Percentiles rank a stretch among this genome's conserved stretches.
Conservation (phyloP, 2,797 vertebrate species). For the Dallia pectoralis region DNA sequence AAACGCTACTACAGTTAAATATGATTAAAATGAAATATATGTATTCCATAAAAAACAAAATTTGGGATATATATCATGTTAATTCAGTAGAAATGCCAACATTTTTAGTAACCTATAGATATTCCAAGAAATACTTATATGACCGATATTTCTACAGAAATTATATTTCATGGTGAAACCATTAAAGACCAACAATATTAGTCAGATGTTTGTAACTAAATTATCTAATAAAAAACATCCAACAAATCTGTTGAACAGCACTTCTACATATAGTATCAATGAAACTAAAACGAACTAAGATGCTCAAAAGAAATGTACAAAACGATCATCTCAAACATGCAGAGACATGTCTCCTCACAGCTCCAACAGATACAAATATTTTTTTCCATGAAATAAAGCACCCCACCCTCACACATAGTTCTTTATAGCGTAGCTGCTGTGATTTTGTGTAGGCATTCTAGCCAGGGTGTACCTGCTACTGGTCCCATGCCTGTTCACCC, state of each 20-base stretch:
- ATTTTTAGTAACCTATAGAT: neutral
- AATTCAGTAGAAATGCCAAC: neutral
- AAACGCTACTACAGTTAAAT: neutral
- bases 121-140: neutral
- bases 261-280: too few species aligned
- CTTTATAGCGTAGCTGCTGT: slow-evolving; percentile 75
- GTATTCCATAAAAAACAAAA: neutral
- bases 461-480: slow-evolving; percentile 64
- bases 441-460: slow-evolving; percentile 47
- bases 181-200: neutral
- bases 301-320: neutral
- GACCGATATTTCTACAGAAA: neutral
- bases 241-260: neutral
- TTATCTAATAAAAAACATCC: neutral
- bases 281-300: neutral
- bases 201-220: neutral
- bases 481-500: slow-evolving; percentile 33
- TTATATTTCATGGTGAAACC: neutral
- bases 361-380: neutral
- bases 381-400: slow-evolving; percentile 23
- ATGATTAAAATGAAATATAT: neutral
- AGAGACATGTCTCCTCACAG: neutral
- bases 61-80: neutral
- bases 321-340: neutral
- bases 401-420: slow-evolving; percentile 79